Evolutionary conservation across 2,113 vertebrate genomes (phyloP).

Genomic region (Acrocephalus kingi): DNA sequence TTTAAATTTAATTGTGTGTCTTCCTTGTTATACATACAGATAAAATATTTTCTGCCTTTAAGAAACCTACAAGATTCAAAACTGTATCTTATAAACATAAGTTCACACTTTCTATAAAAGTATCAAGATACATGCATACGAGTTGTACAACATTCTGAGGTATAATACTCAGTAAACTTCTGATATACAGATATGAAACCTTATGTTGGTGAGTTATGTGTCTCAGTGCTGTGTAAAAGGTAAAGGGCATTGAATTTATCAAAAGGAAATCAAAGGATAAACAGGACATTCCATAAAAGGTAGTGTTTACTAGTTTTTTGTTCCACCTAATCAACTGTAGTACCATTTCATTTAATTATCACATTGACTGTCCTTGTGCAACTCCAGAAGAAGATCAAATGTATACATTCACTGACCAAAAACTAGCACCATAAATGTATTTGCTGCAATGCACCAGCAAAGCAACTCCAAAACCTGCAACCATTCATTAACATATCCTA

Average conservation of each 20-base stretch:
- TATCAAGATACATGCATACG: not conserved
- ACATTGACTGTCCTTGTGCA: not conserved
- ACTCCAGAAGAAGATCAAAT: not conserved
- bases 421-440: not conserved
- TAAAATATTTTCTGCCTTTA: not conserved
- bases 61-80: not conserved
- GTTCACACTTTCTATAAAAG: not conserved
- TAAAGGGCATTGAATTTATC: not conserved
- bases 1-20: not conserved
- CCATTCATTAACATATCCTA: not conserved
- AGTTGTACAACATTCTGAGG: not conserved
- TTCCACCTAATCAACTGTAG: not conserved
- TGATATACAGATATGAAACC: not conserved
- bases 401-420: not conserved
- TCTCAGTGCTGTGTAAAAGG: not conserved
- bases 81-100: not conserved
- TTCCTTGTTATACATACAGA: not conserved
- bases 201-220: not conserved
- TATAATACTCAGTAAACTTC: not conserved
- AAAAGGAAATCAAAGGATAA: not conserved
- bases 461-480: not conserved
- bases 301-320: not conserved
- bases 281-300: not conserved
- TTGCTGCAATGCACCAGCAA: constrained; percentile 32
- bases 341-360: not conserved